Percentiles rank a stretch among this genome's conserved stretches.
Evolutionary conservation across 2,888 invertebrate genomes (phyloP).

Genomic region (Drosophila maculinotata): DNA sequence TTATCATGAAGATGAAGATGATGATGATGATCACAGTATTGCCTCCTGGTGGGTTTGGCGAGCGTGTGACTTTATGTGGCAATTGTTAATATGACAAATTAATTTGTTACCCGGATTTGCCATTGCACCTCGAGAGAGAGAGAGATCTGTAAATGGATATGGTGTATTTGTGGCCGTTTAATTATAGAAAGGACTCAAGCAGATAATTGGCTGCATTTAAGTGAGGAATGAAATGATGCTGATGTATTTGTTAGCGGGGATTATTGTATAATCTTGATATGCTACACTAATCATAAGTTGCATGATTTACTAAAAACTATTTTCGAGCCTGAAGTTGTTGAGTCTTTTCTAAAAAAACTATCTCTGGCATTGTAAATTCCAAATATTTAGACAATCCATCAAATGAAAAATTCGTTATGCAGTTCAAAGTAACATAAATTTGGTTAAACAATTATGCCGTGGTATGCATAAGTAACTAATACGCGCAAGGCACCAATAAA

Average conservation of each 20-base stretch:
- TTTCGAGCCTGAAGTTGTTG: no score
- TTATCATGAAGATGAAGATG: constrained; percentile 39
- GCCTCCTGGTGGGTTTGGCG: constrained; percentile 40
- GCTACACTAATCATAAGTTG: neutral
- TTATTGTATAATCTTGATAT: neutral
- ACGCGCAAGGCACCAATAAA: constrained; percentile 35
- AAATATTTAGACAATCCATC: neutral
- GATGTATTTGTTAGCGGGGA: neutral
- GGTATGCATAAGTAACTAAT: constrained; percentile 32
- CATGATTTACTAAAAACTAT: neutral
- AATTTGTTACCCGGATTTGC: constrained; percentile 79
- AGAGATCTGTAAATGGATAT: constrained; percentile 45
- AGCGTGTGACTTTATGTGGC: constrained; percentile 76
- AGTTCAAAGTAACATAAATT: constrained; percentile 22
- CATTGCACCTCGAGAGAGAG: constrained; percentile 32
- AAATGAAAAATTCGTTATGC: neutral
- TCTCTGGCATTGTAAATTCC: neutral
- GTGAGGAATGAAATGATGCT: neutral
- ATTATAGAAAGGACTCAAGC: constrained; percentile 31
- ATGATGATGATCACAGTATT: constrained; percentile 8
- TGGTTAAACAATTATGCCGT: constrained; percentile 26
- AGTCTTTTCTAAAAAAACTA: no score
- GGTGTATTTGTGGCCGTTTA: constrained; percentile 22
- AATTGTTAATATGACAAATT: constrained; percentile 81
- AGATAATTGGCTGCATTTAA: constrained; percentile 9